A percentile compares a stretch with the other conserved stretches of the same genome.
Conservation (phyloP, 2,113 vertebrate species). For the Benthochromis sp. region DNA sequence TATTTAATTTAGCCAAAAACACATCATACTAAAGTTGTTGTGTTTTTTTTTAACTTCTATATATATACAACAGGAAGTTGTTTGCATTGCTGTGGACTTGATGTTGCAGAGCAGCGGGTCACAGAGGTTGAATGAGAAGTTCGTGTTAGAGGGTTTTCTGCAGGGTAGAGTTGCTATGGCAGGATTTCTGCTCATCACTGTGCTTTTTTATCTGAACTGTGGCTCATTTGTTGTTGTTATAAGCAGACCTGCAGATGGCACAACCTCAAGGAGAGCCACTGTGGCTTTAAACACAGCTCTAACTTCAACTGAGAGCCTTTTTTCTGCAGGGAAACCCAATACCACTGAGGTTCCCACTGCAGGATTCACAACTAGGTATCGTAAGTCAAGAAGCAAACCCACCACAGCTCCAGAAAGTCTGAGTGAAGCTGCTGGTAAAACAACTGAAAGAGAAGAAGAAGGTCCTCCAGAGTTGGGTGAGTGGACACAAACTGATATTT, state of each 20-base stretch:
- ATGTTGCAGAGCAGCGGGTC: neutral
- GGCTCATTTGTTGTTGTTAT: neutral
- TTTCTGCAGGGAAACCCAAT: neutral
- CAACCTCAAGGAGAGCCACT: neutral
- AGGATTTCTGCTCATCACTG: neutral
- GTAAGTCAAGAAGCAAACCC: neutral
- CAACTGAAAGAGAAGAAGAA: neutral
- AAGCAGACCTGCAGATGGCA: neutral
- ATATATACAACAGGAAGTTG: neutral
- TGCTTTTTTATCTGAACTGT: neutral
- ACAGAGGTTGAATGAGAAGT: conserved; percentile 15
- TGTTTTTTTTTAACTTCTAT: neutral
- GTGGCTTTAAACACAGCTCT: neutral
- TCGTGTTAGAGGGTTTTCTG: neutral
- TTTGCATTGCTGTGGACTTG: neutral
- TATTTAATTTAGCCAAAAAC: neutral
- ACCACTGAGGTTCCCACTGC: neutral
- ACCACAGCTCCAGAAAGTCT: neutral
- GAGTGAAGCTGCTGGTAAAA: neutral
- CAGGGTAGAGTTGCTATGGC: conserved; percentile 14
- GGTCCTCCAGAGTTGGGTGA: conserved; percentile 54
- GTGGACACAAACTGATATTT: neutral
- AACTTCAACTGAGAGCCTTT: neutral
- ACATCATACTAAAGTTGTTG: neutral
- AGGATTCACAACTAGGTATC: neutral